Percentiles rank a stretch among this genome's conserved stretches.
These are phyloP conservation scores for Bubo scandiacus DNA, from an alignment of 2,113 vertebrate species.

Conservation along the genomic window DNA sequence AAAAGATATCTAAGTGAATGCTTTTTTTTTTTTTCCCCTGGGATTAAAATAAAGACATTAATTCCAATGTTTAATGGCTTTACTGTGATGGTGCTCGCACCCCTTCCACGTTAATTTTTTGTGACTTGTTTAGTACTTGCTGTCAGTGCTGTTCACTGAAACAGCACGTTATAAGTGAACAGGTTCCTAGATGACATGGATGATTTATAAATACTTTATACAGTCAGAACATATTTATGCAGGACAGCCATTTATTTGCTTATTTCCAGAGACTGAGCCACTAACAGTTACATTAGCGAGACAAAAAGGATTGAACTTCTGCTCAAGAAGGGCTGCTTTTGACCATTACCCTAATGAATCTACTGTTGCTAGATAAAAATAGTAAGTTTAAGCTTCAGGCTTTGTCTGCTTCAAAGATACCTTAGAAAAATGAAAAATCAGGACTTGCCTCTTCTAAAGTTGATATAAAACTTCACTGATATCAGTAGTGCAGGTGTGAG, in stretches of 20 bases:
- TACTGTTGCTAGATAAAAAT: not conserved
- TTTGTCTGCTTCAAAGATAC: not conserved
- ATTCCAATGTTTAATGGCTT: not conserved
- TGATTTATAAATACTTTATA: conserved; percentile 22
- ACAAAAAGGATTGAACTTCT: not conserved
- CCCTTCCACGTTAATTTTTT: not conserved
- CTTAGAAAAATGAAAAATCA: not conserved
- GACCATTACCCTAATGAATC: not conserved
- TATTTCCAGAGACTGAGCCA: conserved; percentile 16
- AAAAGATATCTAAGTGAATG: not conserved
- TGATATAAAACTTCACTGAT: not conserved
- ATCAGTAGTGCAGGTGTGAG: not conserved
- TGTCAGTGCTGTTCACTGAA: not conserved
- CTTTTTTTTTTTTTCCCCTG: not conserved
- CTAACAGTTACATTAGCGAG: not conserved
- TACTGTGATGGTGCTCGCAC: not conserved
- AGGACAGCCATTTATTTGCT: not conserved
- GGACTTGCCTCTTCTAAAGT: not conserved
- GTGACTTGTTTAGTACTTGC: conserved; percentile 9
- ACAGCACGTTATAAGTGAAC: not conserved
- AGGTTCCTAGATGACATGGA: not conserved
- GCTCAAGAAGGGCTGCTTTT: not conserved
- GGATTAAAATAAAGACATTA: not conserved
- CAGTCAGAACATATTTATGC: not conserved
- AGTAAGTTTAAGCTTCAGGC: not conserved